phyloP scores from a whole-genome alignment of 1,140 invertebrate species.

The Pollicipes pollicipes region DNA sequence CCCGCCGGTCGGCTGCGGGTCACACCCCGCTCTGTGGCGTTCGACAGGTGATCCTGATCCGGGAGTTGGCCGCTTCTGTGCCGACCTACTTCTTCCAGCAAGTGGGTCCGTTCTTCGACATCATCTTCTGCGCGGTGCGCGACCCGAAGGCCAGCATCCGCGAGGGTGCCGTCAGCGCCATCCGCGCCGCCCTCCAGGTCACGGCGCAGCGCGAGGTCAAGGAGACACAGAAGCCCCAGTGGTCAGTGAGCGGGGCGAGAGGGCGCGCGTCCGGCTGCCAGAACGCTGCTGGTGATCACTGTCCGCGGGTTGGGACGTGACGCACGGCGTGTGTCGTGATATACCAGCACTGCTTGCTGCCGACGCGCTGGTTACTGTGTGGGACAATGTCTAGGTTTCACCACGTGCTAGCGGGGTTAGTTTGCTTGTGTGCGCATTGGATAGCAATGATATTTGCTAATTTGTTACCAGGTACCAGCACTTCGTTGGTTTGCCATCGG shows the following conservation, averaged over 20 bases:
- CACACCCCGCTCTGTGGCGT: slow-evolving; percentile 3
- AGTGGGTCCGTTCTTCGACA: slow-evolving; percentile 87
- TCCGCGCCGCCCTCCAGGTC: slow-evolving; percentile 79
- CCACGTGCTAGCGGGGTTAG: too few species aligned
- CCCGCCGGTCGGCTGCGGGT: not conserved
- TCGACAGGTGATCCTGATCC: slow-evolving; percentile 57
- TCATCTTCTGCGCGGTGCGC: slow-evolving; percentile 78
- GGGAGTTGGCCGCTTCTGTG: slow-evolving; percentile 84
- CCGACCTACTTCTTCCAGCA: slow-evolving; percentile 98
- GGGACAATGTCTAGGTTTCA: too few species aligned
- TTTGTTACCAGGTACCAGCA: too few species aligned
- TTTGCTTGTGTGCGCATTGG: too few species aligned
- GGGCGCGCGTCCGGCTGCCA: too few species aligned
- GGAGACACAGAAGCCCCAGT: slow-evolving; percentile 64
- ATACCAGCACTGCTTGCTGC: too few species aligned
- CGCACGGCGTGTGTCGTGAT: too few species aligned
- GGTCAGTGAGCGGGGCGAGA: slow-evolving; percentile 44
- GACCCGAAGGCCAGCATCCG: slow-evolving; percentile 83
- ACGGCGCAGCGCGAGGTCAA: slow-evolving; percentile 82
- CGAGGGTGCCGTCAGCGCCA: slow-evolving; percentile 77
- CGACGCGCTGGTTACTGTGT: too few species aligned
- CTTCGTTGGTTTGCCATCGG: too few species aligned
- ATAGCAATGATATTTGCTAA: too few species aligned
- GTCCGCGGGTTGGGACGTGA: too few species aligned
- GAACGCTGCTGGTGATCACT: too few species aligned